phyloP scores from a whole-genome alignment of 2,888 invertebrate species.

The Folsomia candida region DNA sequence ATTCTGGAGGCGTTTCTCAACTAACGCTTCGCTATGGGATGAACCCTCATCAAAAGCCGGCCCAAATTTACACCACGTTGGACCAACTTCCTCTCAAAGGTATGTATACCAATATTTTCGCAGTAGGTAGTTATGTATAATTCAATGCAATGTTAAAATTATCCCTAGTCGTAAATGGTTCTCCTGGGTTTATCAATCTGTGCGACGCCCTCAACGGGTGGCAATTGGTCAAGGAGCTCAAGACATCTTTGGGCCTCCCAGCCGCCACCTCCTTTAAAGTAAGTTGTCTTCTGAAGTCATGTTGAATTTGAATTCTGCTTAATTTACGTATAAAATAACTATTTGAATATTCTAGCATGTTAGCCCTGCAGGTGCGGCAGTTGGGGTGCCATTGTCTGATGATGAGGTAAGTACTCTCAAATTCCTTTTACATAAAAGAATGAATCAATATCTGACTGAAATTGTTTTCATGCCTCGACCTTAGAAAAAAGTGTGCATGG shows the following conservation, averaged over 20 bases:
- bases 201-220: slow-evolving; percentile 97
- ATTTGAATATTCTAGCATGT: too few species aligned
- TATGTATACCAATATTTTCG: slow-evolving; percentile 46
- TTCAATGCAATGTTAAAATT: background rate
- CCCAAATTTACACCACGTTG: slow-evolving; percentile 80
- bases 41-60: slow-evolving; percentile 98
- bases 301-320: too few species aligned
- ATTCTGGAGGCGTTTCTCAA: slow-evolving; percentile 73
- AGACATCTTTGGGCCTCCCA: slow-evolving; percentile 72
- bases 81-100: slow-evolving; percentile 75
- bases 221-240: slow-evolving; percentile 89
- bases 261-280: slow-evolving; percentile 96
- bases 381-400: slow-evolving; percentile 73
- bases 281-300: too few species aligned
- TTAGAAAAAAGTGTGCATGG: slow-evolving; percentile 88
- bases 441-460: too few species aligned
- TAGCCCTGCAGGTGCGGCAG: slow-evolving; percentile 94
- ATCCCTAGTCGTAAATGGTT: slow-evolving; percentile 76
- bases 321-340: too few species aligned
- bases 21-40: slow-evolving; percentile 86
- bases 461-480: too few species aligned
- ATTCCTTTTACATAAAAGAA: too few species aligned
- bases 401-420: slow-evolving; percentile 63
- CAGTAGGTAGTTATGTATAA: background rate
- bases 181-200: slow-evolving; percentile 95